Evolutionary conservation across 1,140 invertebrate species (phyloP).

Genomic region (Aphelenchoides besseyi): DNA sequence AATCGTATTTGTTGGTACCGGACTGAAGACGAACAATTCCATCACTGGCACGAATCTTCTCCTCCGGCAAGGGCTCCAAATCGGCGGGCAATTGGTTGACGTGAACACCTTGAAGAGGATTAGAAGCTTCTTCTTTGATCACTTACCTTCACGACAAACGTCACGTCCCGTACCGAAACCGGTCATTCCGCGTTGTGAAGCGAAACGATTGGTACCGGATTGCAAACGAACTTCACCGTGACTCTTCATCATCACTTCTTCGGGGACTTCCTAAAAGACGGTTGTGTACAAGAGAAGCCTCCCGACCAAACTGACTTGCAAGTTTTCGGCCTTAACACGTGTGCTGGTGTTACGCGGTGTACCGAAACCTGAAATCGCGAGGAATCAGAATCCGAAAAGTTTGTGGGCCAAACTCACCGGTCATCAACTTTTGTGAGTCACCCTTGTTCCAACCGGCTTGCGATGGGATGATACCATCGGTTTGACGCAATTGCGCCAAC

Average conservation of each 20-base stretch:
- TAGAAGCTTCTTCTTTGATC: not conserved
- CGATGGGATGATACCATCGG: conserved; percentile 61
- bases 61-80: conserved; percentile 60
- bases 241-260: conserved; percentile 52
- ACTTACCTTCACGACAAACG: conserved; percentile 33
- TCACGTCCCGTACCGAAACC: conserved; percentile 61
- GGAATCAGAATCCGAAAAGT: no score
- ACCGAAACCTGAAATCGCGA: conserved; percentile 48
- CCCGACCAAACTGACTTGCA: conserved; percentile 52
- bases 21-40: conserved; percentile 62
- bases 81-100: conserved; percentile 58
- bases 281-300: no score
- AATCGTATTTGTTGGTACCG: conserved; percentile 57
- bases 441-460: conserved; percentile 62
- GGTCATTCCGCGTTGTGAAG: conserved; percentile 51
- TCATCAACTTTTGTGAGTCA: conserved; percentile 63
- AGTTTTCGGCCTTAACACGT: conserved; percentile 60
- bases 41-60: conserved; percentile 61
- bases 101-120: conserved; percentile 46
- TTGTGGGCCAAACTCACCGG: conserved; percentile 38
- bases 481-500: conserved; percentile 60
- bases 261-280: conserved; percentile 59
- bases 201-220: conserved; percentile 57
- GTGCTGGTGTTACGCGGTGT: conserved; percentile 62
- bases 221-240: conserved; percentile 63